phyloP scores from a whole-genome alignment of 2,797 vertebrate species.

The Helarctos malayanus region DNA sequence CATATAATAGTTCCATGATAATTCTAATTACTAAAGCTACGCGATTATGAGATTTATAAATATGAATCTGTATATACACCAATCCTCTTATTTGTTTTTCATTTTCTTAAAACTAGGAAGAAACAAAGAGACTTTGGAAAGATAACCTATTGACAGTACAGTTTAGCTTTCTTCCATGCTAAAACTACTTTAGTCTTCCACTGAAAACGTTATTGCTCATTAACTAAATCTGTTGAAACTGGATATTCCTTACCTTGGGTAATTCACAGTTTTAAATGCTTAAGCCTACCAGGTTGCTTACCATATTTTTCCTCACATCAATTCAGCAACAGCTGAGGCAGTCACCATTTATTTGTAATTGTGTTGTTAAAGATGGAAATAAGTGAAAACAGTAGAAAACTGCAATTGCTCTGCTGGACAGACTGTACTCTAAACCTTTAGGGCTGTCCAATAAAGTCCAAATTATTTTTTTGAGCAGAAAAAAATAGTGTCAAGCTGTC shows the following conservation, averaged over 20 bases:
- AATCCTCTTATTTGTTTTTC: not conserved
- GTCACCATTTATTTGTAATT: conserved; percentile 64
- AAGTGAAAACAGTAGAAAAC: conserved; percentile 55
- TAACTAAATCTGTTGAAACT: not conserved
- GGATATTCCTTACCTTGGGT: not conserved
- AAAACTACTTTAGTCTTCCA: conserved; percentile 10
- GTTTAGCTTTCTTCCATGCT: not conserved
- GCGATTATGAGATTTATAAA: not conserved
- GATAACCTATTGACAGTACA: conserved; percentile 35
- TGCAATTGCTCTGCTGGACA: conserved; percentile 58
- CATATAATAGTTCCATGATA: not conserved
- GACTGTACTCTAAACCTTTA: conserved; percentile 54
- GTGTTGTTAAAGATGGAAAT: conserved; percentile 55
- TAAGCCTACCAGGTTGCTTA: conserved; percentile 43
- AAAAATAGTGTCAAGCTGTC: conserved; percentile 64
- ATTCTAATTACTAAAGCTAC: not conserved
- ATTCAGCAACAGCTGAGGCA: not conserved
- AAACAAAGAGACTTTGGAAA: conserved; percentile 49
- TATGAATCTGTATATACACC: not conserved
- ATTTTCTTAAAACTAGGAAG: conserved; percentile 18
- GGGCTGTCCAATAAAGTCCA: conserved; percentile 55
- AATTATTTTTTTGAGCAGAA: conserved; percentile 64
- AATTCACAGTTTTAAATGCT: conserved; percentile 48
- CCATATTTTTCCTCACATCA: conserved; percentile 55
- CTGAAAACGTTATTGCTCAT: conserved; percentile 52